Base-by-base conservation (phyloP, 1,140 invertebrate species). In the Heliconius hewitsoni region DNA sequence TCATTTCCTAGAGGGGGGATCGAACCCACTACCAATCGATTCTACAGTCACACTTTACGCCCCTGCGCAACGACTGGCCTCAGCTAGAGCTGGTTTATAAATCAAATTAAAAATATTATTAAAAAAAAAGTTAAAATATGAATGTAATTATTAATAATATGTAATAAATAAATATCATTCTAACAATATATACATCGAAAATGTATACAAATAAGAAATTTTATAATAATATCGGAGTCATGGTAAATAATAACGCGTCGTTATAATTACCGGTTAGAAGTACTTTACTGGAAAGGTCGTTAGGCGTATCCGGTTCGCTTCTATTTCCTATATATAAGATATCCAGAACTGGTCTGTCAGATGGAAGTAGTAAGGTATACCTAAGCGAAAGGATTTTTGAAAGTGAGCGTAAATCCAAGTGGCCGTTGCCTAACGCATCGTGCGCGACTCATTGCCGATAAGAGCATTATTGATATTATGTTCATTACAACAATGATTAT, bases 381-480 rank as follows among this genome's bases (percentile, higher is more conserved):
- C 57, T 73, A 74, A 79, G 81, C 77, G 81, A 82, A 79, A 82
- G 81, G 81, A 79, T 79, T 78, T 78, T 82, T 82, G 78, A 82
- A 82, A 82, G 81, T 82, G 81, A 82, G 78, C 76, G 81, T 73
- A 72, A 73, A 78, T 78, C 79, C 75, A 30, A 66, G 66, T 55
- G 70, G 70, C 55, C 66, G 72, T 81, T 81, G 74, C 72, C 73
- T 78, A 78, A 82, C 60, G 30, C 42, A 77, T 74, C 80, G 76
- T 81, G 80, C 70, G n/a, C 52, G 66, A 71, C 42, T 71, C 71
- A 72, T 77, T 60, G 71, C 75, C 74, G 75, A 77, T 75, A 78
- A 82, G 74, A 76, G 74, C 39, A 73, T 71, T 74, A 55, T 74
- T 78, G 74, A 80, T 76, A 60, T n/a, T 39, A 73, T 57, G 55